These are phyloP conservation scores for Sminthopsis crassicaudata DNA, from an alignment of 2,113 vertebrate genomes.

Conservation along the genomic window DNA sequence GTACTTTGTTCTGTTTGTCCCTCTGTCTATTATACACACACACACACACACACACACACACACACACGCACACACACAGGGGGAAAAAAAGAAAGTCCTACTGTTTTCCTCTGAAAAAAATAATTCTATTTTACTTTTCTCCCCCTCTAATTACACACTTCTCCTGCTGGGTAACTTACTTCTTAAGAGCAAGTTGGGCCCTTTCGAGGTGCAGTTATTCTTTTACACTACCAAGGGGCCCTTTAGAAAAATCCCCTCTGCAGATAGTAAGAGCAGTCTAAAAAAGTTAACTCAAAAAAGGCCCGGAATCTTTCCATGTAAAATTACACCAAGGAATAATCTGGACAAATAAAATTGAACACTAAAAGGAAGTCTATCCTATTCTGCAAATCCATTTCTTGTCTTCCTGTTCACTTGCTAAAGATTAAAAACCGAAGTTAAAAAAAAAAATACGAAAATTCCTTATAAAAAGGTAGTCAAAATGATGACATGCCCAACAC, in stretches of 20 bases:
- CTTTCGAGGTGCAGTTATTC: background rate
- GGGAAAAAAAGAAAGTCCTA: background rate
- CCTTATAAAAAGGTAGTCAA: background rate
- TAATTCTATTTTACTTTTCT: conserved; percentile 23
- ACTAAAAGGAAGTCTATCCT: background rate
- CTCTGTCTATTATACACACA: too few relatives aligned
- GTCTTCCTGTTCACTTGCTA: background rate
- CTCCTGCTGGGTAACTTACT: conserved; percentile 26
- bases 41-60: too few relatives aligned
- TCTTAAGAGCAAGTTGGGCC: background rate
- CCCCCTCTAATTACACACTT: conserved; percentile 22
- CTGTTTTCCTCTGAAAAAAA: conserved; percentile 58
- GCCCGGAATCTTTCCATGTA: background rate
- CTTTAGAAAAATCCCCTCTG: background rate
- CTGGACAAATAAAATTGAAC: background rate
- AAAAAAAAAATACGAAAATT: background rate
- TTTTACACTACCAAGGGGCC: background rate
- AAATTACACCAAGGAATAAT: background rate
- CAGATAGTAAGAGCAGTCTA: background rate
- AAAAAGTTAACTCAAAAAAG: background rate
- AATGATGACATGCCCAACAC: background rate
- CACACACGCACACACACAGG: too few relatives aligned
- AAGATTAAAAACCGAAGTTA: background rate
- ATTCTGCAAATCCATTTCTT: background rate
- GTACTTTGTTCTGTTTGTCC: background rate